Percentiles rank a stretch among this genome's conserved stretches.
These are phyloP conservation scores for Apteryx owenii DNA, from an alignment of 2,113 vertebrate species.

Conservation along the genomic window DNA sequence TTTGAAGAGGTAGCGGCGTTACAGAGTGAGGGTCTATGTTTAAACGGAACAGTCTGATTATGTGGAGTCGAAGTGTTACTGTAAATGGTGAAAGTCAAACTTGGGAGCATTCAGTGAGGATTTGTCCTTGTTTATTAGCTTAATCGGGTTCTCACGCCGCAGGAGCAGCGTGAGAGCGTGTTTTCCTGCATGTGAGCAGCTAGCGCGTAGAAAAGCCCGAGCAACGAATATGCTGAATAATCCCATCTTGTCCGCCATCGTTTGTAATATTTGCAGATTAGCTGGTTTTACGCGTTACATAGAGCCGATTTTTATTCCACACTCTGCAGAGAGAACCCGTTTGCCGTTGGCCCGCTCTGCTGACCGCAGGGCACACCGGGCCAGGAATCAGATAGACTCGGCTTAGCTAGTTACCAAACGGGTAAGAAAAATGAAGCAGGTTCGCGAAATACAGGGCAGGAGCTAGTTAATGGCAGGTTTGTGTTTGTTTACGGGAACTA, in stretches of 20 bases:
- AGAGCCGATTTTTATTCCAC: neutral
- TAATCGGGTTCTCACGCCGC: neutral
- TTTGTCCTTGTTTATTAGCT: neutral
- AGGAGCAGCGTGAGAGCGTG: neutral
- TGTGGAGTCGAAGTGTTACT: neutral
- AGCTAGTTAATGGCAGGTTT: fast-evolving
- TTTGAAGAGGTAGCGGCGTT: neutral
- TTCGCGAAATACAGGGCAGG: neutral
- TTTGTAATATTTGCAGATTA: neutral
- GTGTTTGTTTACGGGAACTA: neutral
- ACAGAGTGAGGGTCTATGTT: neutral
- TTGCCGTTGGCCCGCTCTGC: neutral
- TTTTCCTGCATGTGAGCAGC: neutral
- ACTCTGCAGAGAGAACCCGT: neutral
- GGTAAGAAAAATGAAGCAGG: neutral
- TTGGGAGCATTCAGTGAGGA: neutral
- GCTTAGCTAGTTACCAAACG: neutral
- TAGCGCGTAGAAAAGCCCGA: neutral
- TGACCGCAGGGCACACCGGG: neutral
- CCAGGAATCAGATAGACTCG: neutral
- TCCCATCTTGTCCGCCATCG: neutral
- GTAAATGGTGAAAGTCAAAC: neutral
- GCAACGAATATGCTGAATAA: neutral
- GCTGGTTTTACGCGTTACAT: neutral
- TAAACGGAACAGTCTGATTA: neutral